These are phyloP conservation scores for Podargus strigoides DNA, from an alignment of 2,797 vertebrate genomes.

Conservation along the genomic window DNA sequence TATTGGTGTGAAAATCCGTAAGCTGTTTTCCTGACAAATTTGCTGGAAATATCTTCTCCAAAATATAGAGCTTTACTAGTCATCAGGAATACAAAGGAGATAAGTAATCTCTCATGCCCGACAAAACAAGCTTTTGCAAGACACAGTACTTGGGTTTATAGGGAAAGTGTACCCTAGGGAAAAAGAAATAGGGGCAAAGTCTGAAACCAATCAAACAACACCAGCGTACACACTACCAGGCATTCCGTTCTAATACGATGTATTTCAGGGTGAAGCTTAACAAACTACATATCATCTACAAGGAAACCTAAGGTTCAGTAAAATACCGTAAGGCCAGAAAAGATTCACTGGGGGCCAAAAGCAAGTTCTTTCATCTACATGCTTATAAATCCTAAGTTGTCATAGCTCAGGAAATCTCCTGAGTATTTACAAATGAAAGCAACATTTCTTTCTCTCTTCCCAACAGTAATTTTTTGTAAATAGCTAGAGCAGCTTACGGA, in stretches of 20 bases:
- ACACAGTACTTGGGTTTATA: not conserved
- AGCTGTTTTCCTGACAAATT: not conserved
- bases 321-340: not conserved
- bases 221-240: not conserved
- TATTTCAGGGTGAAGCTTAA: not conserved
- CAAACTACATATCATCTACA: not conserved
- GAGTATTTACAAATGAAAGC: not conserved
- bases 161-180: not conserved
- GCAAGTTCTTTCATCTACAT: not conserved
- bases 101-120: not conserved
- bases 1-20: not conserved
- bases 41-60: not conserved
- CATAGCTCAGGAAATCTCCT: not conserved
- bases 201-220: not conserved
- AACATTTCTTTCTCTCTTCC: not conserved
- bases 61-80: not conserved
- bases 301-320: not conserved
- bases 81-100: not conserved
- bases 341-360: not conserved
- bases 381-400: not conserved
- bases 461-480: not conserved
- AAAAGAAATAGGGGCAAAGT: not conserved
- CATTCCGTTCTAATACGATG: not conserved
- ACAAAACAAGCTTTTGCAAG: constrained; percentile 1
- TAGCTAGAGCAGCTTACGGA: not conserved